phyloP scores from a whole-genome alignment of 2,797 vertebrate species.

The Hydrocynus forskahlii region DNA sequence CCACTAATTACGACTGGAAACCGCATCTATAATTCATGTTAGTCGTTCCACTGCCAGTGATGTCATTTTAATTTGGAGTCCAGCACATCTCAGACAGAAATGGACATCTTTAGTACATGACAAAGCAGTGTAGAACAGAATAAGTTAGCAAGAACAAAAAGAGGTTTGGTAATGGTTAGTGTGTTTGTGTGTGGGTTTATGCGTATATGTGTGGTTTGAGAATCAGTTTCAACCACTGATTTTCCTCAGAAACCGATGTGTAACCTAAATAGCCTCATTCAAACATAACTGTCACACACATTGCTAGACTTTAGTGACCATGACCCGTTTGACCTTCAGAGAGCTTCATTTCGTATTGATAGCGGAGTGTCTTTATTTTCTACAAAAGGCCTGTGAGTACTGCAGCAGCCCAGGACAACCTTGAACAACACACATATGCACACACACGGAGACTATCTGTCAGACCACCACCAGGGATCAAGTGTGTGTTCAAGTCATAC shows the following conservation, averaged over 20 bases:
- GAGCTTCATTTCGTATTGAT: constrained; percentile 36
- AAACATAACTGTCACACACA: not conserved
- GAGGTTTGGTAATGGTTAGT: not conserved
- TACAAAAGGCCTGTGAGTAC: constrained; percentile 32
- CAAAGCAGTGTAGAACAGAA: constrained; percentile 19
- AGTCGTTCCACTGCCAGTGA: constrained; percentile 53
- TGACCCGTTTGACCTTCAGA: not conserved
- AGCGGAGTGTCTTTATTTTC: constrained; percentile 52
- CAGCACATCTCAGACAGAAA: constrained; percentile 27
- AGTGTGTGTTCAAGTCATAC: not conserved
- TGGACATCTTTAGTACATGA: constrained; percentile 29
- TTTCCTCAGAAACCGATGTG: not conserved
- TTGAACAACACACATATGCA: constrained; percentile 38
- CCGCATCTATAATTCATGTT: constrained; percentile 63
- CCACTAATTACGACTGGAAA: constrained; percentile 59
- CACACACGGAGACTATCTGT: constrained; percentile 19
- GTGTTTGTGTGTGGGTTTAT: not conserved
- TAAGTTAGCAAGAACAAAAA: not conserved
- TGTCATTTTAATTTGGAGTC: constrained; percentile 55
- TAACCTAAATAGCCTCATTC: not conserved
- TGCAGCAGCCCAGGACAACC: constrained; percentile 23
- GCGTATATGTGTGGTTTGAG: not conserved
- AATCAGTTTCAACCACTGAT: not conserved
- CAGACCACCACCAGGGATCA: constrained; percentile 21
- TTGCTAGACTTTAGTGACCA: not conserved